These are phyloP conservation scores for Rhynchophorus ferrugineus DNA, from an alignment of 1,140 invertebrate species.

Conservation along the genomic window DNA sequence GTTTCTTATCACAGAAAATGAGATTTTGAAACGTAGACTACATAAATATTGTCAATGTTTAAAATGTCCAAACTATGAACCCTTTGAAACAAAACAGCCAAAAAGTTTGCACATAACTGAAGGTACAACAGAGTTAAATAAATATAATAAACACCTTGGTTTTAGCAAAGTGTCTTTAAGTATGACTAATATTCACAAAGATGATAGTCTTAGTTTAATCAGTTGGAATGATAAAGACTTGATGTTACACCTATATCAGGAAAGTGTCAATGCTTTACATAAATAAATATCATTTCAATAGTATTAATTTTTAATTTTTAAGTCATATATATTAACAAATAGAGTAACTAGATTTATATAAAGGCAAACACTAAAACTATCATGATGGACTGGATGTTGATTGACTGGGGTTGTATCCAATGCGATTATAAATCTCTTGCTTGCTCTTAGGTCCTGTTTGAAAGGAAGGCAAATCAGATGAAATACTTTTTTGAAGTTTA, in stretches of 20 bases:
- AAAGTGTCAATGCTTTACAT: too few species aligned
- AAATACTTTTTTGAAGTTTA: constrained; percentile 41
- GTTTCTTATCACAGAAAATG: constrained; percentile 29
- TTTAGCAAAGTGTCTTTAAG: neutral
- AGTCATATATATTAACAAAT: too few species aligned
- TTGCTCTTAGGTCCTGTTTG: constrained; percentile 44
- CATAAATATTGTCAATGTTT: constrained; percentile 31
- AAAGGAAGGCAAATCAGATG: constrained; percentile 44
- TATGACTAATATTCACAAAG: too few species aligned
- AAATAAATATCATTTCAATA: too few species aligned
- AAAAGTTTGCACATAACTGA: constrained; percentile 15
- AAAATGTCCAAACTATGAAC: constrained; percentile 17
- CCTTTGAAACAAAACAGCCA: constrained; percentile 2
- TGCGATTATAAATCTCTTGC: constrained; percentile 58
- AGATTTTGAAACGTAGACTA: constrained; percentile 22
- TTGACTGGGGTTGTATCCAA: constrained; percentile 53
- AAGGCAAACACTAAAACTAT: too few species aligned
- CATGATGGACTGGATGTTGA: too few species aligned
- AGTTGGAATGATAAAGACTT: too few species aligned
- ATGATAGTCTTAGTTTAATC: too few species aligned
- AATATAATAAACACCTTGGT: constrained; percentile 14
- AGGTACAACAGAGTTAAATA: constrained; percentile 16
- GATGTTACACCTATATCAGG: too few species aligned
- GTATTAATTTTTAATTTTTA: too few species aligned
- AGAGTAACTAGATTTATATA: too few species aligned